phyloP scores from a whole-genome alignment of 2,888 invertebrate species.

The Dicranocentrus wangi region DNA sequence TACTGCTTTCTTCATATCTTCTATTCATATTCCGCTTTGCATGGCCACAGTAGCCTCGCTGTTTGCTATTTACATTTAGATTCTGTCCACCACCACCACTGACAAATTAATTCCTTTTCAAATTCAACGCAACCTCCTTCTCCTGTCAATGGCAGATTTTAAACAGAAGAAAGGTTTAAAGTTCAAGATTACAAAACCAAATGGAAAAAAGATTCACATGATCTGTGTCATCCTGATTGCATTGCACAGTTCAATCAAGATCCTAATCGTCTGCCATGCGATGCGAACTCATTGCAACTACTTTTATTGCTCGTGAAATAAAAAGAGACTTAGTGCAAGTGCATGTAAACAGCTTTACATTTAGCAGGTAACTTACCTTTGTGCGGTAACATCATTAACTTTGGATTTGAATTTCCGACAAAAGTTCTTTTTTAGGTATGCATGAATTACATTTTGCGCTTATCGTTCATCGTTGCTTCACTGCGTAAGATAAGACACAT shows the following conservation, averaged over 20 bases:
- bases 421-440: background rate
- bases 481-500: background rate
- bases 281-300: too few relatives aligned
- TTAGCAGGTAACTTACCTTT: background rate
- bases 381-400: background rate
- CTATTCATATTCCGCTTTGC: background rate
- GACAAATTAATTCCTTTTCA: background rate
- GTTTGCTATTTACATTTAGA: too few relatives aligned
- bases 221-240: background rate
- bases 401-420: background rate
- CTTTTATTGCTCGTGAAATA: background rate
- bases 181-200: constrained; percentile 20
- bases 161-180: constrained; percentile 6
- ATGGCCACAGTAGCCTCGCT: background rate
- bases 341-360: background rate
- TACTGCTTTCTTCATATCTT: background rate
- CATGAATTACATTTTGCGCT: background rate
- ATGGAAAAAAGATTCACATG: background rate
- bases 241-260: too few relatives aligned
- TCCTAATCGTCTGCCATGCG: too few relatives aligned
- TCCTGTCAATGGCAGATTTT: background rate
- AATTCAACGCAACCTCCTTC: background rate
- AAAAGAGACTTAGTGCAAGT: background rate
- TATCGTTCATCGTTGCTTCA: background rate
- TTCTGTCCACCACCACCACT: background rate